Evolutionary conservation across 2,113 vertebrate genomes (phyloP), one percentile per base, ranked within the genome.

Genomic region (Boulengeromyrus knoepffleri): DNA sequence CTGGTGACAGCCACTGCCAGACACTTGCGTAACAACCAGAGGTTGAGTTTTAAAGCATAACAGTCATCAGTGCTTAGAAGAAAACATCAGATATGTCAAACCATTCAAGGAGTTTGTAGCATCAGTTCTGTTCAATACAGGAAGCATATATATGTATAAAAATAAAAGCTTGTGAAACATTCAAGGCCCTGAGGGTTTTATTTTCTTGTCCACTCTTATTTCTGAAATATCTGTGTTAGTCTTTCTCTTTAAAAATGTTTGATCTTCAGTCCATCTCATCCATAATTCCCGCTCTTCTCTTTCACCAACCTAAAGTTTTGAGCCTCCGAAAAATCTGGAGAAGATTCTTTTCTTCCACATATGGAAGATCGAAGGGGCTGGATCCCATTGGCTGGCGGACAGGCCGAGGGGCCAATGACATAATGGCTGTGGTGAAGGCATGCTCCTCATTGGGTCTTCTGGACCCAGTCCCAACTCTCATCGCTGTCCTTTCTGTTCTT

Each of bases 331-430:
- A 99, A 99, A 99, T 98, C 97, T 97, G 98, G 98, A 99, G 98
- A 97, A 98, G 96, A 97, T 97, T 97, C 94, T 94, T 96, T 99
- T 87, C 97, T 99, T 99, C 99, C 98, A 99, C 97, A 99, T 99
- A 99, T 99, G 98, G 97, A 99, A 99, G 98, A 98, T 97, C 97
- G 89, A 95, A 96, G 95, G 96, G 95, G 94, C 90, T 92, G 94
- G 95, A 96, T 96, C 93, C 94, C 93, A 93, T 53, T 93, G 93
- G 95, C 83, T 90, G 93, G 92, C 21, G 47, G 92, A 91, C 89
- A 12, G 2, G 46, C 95, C 95, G 42, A 27, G n/a, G 53, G 36
- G 36, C 87, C 52, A 45, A 50, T 93, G 95, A 92, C 2, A 62
- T 90, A 96, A 96, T 92, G 91, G 94, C 95, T 27, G 92, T 92